Base-by-base conservation (phyloP, 1,140 invertebrate genomes). In the Drosophila obscura region DNA sequence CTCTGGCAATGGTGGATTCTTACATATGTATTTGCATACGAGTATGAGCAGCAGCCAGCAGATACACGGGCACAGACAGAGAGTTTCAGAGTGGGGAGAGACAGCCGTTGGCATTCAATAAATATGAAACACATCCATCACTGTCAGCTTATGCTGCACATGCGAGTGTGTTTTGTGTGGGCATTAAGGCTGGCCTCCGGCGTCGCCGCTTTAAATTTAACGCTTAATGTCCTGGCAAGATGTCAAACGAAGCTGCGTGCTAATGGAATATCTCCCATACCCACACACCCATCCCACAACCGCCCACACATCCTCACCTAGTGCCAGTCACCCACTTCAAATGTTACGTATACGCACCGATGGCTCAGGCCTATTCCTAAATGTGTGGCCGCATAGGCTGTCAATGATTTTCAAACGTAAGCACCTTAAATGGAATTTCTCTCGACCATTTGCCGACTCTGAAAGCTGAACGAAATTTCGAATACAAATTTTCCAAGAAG, bases 101-200 rank as follows among this genome's bases (percentile, higher is more conserved):
- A n/a, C 51, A 41, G 57, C 41, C 45, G 51, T 63, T n/a, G 62
- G 65, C 61, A 73, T 84, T 80, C 72, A 85, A 84, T 87, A 79
- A 75, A 87, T 78, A 68, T 69, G 68, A 81, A 71, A 75, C 82
- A 79, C 82, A 85, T 85, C 65, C 78, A 85, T 85, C 82, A 85
- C 61, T 87, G 82, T 85, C 82, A 79, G 82, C 66, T 76, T 78
- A 74, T 58, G 46, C 72, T 52, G 60, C 66, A 45, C 48, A 41
- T 8, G 7, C 7, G 28, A 31, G 7, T 31, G 28, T 31, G 19
- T 31, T 31, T 31, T 7, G 28, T 41, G 50, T 26, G 39, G 15
- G 15, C 82, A 81, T 81, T 77, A 78, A 85, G 60, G 31, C 8
- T 35, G 19, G 19, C 19, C 28, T 6, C 26, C 31, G 31, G 8